A percentile compares a stretch with the other conserved stretches of the same genome.
Evolutionary conservation across 2,888 invertebrate species (phyloP).

Genomic region (Aspidapion aeneum): DNA sequence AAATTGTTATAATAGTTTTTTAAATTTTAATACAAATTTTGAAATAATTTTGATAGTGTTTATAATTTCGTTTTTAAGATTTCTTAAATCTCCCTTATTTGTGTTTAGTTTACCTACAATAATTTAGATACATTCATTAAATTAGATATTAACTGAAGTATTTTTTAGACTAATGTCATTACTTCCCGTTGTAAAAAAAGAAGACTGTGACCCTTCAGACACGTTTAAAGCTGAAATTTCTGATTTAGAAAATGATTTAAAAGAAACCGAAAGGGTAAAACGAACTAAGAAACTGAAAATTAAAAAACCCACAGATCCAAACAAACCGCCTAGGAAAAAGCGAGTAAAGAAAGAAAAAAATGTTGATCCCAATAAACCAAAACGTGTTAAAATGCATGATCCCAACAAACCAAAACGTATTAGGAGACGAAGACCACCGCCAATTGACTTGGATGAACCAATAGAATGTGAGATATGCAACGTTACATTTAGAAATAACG

Average conservation of each 20-base stretch:
- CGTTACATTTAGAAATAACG: constrained; percentile 49
- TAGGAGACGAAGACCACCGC: constrained; percentile 28
- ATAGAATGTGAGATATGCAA: constrained; percentile 55
- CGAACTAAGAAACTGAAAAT: constrained; percentile 11
- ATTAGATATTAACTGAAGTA: too few species aligned
- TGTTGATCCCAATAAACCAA: constrained; percentile 11
- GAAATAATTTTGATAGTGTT: too few species aligned
- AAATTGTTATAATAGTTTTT: too few species aligned
- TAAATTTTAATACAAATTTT: too few species aligned
- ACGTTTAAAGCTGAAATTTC: background rate
- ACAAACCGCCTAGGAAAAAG: constrained; percentile 8
- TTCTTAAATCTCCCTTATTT: too few species aligned
- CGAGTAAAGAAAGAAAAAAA: constrained; percentile 16
- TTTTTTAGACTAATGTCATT: too few species aligned
- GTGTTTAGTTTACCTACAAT: too few species aligned
- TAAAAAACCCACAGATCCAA: constrained; percentile 9
- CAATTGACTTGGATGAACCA: constrained; percentile 37
- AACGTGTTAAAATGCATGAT: constrained; percentile 4
- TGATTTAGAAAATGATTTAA: background rate
- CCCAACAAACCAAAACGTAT: background rate
- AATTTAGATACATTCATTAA: too few species aligned
- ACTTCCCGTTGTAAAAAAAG: constrained; percentile 8
- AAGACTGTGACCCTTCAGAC: constrained; percentile 5
- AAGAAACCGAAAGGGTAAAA: background rate
- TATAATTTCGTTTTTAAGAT: too few species aligned